phyloP scores from a whole-genome alignment of 2,888 invertebrate genomes.

The Cheilosia variabilis region DNA sequence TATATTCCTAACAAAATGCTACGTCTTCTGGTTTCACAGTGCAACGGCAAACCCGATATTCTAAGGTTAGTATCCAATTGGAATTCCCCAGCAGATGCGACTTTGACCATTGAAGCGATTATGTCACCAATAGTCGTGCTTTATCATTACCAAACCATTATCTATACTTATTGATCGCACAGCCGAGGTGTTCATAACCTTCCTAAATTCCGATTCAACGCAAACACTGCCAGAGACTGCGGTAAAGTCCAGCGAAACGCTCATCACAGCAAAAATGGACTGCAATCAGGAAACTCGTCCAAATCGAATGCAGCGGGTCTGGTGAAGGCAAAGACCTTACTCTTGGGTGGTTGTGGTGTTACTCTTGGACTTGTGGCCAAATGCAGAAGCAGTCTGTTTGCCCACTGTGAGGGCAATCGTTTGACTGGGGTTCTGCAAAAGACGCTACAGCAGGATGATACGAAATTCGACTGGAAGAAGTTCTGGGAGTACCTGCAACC shows the following conservation, averaged over 20 bases:
- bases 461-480: constrained; percentile 91
- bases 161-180: constrained; percentile 76
- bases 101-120: constrained; percentile 70
- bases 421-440: constrained; percentile 80
- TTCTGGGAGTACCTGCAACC: constrained; percentile 90
- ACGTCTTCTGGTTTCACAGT: constrained; percentile 79
- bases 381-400: constrained; percentile 76
- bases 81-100: constrained; percentile 46
- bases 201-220: constrained; percentile 66
- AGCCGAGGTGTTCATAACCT: constrained; percentile 70
- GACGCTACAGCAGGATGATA: constrained; percentile 84
- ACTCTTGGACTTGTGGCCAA: constrained; percentile 79
- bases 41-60: constrained; percentile 78
- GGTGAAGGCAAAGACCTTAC: constrained; percentile 76
- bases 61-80: constrained; percentile 77
- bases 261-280: constrained; percentile 29
- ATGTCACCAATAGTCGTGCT: constrained; percentile 77
- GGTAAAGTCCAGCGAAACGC: constrained; percentile 52
- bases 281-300: constrained; percentile 16
- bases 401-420: constrained; percentile 81
- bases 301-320: constrained; percentile 34
- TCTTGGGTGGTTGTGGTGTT: constrained; percentile 79
- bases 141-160: constrained; percentile 44
- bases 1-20: constrained; percentile 77
- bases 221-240: constrained; percentile 70